Base-by-base conservation (phyloP, 1,140 invertebrate species). In the Diorhabda elongata region DNA sequence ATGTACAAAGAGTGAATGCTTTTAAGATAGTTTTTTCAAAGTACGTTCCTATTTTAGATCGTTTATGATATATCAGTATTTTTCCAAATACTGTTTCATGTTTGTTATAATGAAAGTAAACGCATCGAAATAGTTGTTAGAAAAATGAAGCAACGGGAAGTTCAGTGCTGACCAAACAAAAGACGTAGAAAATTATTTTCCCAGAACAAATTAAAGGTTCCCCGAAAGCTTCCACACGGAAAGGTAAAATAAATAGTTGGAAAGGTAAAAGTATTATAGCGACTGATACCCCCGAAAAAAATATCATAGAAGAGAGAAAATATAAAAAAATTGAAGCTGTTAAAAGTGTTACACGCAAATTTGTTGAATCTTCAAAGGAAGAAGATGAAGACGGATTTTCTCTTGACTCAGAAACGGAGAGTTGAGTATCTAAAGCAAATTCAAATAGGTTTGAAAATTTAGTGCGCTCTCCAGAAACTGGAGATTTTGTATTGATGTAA, bases 301-400 rank as follows among this genome's bases (percentile, higher is more conserved):
- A 9, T 45, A 56, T 42, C 3, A 41, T n/a, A 45, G 62, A 64
- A 56, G 44, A 43, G 44, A 56, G 11, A 11, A 64, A 64, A 56
- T 8, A 11, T 44, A 47, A 43, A 64, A 64, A 64, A 64, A 64
- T 44, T 44, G 11, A 45, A 47, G 44, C 41, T 43, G 47, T 47
- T 6, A 41, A 64, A 44, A 64, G 45, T 26, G 62, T n/a, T 64
- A 64, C 42, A 5, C 62, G 62, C 44, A 64, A 64, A 64, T n/a
- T 64, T 44, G 44, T 64, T 6, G 62, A 64, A n/a, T 64, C 62
- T 9, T 64, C 62, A n/a, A 43, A 64, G 11, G 62, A 64, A 64
- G 62, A 64, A 41, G 43, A 47, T 56, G 3, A 45, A 45, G 62
- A 52, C 47, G 9, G 3, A 56, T n/a, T 64, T 9, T 45, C 62